Percentiles rank a stretch among this genome's conserved stretches.
These are phyloP conservation scores for Pocillopora verrucosa DNA, from an alignment of 64 coral and sea anemone species.

Conservation along the genomic window DNA sequence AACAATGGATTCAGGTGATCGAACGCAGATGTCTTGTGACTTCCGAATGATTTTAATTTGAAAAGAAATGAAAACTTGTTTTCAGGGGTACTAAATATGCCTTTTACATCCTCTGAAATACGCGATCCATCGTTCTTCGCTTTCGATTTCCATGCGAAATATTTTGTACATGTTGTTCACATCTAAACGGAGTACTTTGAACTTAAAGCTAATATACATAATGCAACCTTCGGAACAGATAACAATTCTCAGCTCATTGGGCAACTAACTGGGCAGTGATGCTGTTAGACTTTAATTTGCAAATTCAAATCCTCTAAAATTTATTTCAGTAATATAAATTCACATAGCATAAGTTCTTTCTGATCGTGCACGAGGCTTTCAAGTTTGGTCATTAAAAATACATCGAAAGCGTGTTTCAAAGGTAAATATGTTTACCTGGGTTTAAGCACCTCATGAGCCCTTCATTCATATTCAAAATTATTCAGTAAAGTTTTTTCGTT, in stretches of 20 bases:
- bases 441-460: too few species aligned
- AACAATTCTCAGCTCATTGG: not conserved
- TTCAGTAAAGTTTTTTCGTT: too few species aligned
- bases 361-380: too few species aligned
- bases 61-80: not conserved
- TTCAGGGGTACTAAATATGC: not conserved
- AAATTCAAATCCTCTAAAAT: not conserved
- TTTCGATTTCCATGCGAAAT: not conserved
- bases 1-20: not conserved
- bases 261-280: not conserved
- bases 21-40: not conserved
- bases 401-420: too few species aligned
- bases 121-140: not conserved
- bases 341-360: too few species aligned
- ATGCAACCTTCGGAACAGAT: not conserved
- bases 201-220: not conserved
- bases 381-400: too few species aligned
- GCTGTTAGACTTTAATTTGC: not conserved
- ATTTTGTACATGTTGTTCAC: not conserved
- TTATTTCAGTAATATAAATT: not conserved
- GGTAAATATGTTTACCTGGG: too few species aligned
- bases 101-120: not conserved
- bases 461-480: too few species aligned
- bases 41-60: not conserved
- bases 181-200: not conserved